Evolutionary conservation across 2,888 invertebrate genomes (phyloP).

Genomic region (Agriopis marginaria): DNA sequence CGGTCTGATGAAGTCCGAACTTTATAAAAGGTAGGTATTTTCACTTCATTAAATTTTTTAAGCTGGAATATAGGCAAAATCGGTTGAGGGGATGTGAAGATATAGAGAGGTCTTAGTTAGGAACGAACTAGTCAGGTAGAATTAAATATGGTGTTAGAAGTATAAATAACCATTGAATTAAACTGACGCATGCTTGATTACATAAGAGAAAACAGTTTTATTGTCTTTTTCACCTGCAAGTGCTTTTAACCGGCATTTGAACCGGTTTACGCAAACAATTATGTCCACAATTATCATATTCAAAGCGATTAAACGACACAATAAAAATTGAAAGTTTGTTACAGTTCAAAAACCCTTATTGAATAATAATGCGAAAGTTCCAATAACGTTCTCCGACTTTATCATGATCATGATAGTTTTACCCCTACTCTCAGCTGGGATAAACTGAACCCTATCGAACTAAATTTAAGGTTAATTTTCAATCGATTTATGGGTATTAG

Average conservation of each 20-base stretch:
- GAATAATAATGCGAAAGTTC: conserved; percentile 41
- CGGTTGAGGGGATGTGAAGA: no score
- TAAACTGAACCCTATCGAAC: conserved; percentile 9
- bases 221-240: conserved; percentile 3
- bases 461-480: conserved; percentile 11
- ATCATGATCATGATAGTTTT: conserved; percentile 22
- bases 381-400: conserved; percentile 32
- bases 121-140: no score
- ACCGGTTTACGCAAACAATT: conserved; percentile 25
- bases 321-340: conserved; percentile 39
- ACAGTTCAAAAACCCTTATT: conserved; percentile 40
- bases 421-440: conserved; percentile 2
- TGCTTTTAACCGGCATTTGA: conserved; percentile 9
- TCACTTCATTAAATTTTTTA: no score
- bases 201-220: conserved; percentile 23
- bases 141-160: no score
- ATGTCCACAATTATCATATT: conserved; percentile 21
- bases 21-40: no score
- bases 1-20: no score
- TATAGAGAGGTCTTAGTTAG: no score
- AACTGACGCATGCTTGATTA: conserved; percentile 5
- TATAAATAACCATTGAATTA: no score
- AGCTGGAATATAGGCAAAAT: no score
- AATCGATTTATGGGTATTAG: conserved; percentile 11
- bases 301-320: conserved; percentile 10